Percentiles rank a stretch among this genome's conserved stretches.
These are phyloP conservation scores for Amphimallon solstitiale DNA, from an alignment of 2,888 invertebrate species.

Conservation along the genomic window DNA sequence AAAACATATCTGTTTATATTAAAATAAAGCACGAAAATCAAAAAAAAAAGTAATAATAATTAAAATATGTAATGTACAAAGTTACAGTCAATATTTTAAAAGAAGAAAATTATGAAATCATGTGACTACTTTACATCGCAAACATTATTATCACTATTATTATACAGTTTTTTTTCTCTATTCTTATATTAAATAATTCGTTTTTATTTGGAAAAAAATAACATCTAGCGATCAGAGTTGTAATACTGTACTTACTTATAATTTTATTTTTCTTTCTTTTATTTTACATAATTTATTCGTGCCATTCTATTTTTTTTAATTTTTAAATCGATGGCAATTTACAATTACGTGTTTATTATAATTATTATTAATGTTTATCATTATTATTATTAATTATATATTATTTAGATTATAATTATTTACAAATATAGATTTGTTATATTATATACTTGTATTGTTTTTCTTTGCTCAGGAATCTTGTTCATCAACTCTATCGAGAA, in stretches of 20 bases:
- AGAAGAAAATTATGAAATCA: conserved; percentile 10
- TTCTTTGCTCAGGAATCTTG: conserved; percentile 60
- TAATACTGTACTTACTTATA: conserved; percentile 45
- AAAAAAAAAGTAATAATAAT: conserved; percentile 6
- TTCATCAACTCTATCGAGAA: conserved; percentile 48
- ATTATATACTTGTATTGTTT: conserved; percentile 56
- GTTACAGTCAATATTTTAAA: conserved; percentile 18
- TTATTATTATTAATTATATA: conserved; percentile 41
- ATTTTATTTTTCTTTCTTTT: conserved; percentile 38
- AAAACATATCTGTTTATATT: conserved; percentile 19
- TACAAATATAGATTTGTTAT: conserved; percentile 44
- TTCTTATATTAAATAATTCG: conserved; percentile 31
- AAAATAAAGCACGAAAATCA: conserved; percentile 13
- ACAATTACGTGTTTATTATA: conserved; percentile 46
- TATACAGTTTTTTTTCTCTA: conserved; percentile 29
- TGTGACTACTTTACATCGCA: conserved; percentile 15
- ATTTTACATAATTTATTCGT: conserved; percentile 47
- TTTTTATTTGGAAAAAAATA: conserved; percentile 31
- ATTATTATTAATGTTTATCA: conserved; percentile 47
- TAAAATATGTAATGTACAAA: not conserved
- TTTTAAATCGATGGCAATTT: conserved; percentile 43
- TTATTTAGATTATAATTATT: conserved; percentile 37
- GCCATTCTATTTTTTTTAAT: conserved; percentile 48
- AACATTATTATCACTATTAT: conserved; percentile 26
- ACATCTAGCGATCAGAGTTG: conserved; percentile 12